phyloP scores from a whole-genome alignment of 2,797 vertebrate species.

The Enteromius mattozi region DNA sequence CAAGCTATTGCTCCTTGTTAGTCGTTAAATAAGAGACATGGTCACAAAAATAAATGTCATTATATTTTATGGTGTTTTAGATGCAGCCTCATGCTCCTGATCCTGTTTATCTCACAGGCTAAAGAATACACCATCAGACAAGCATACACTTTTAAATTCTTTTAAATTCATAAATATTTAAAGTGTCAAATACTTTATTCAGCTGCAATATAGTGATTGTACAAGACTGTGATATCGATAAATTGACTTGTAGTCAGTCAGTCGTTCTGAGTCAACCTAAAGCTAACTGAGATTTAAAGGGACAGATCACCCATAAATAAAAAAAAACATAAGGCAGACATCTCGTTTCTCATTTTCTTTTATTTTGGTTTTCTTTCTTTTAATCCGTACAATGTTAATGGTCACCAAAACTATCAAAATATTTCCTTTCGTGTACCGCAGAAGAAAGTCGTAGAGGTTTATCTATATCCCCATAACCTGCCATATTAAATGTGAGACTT shows the following conservation, averaged over 20 bases:
- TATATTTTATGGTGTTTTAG: slow-evolving; percentile 8
- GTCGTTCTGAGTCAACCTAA: not conserved
- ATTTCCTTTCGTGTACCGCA: not conserved
- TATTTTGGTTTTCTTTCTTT: not conserved
- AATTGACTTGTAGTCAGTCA: not conserved
- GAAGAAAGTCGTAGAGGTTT: not conserved
- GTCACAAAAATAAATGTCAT: slow-evolving; percentile 5
- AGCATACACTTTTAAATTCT: not conserved
- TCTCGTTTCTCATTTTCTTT: not conserved
- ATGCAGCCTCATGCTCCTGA: not conserved
- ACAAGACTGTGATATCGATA: not conserved
- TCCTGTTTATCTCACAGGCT: slow-evolving; percentile 27
- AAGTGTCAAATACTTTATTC: not conserved
- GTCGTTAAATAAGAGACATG: slow-evolving; percentile 35
- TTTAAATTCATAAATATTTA: not conserved
- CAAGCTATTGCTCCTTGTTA: slow-evolving; percentile 21
- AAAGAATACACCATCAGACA: slow-evolving; percentile 9
- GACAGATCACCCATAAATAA: not conserved
- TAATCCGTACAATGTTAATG: not conserved
- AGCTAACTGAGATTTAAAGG: not conserved
- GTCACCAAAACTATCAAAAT: not conserved
- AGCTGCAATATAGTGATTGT: not conserved
- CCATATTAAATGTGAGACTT: not conserved
- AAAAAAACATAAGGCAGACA: not conserved
- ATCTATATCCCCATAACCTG: not conserved